These are phyloP conservation scores for Carterocephalus palaemon DNA, from an alignment of 2,888 invertebrate genomes.

Conservation along the genomic window DNA sequence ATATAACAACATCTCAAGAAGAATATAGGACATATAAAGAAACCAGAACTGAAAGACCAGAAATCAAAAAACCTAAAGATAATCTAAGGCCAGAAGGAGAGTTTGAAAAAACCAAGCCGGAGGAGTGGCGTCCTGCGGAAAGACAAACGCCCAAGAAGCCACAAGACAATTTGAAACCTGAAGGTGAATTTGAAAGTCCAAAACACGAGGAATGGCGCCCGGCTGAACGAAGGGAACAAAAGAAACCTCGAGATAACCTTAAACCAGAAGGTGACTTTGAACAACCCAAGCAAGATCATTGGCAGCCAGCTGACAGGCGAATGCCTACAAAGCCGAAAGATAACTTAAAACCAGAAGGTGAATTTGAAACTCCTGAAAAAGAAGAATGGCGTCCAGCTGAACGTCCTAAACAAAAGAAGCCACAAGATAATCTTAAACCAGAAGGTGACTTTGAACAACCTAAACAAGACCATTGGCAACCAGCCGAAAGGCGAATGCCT, in stretches of 20 bases:
- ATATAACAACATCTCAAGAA: slow-evolving; percentile 83
- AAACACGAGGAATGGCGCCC: slow-evolving; percentile 69
- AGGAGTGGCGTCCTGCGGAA: slow-evolving; percentile 57
- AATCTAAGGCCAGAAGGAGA: slow-evolving; percentile 80
- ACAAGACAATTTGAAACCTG: no score
- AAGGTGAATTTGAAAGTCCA: slow-evolving; percentile 69
- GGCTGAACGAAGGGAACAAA: slow-evolving; percentile 64
- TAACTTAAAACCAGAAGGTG: slow-evolving; percentile 70
- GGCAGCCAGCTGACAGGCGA: no score
- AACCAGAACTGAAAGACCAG: slow-evolving; percentile 68
- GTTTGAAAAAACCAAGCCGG: slow-evolving; percentile 56
- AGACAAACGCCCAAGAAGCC: slow-evolving; percentile 50
- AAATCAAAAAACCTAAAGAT: slow-evolving; percentile 75
- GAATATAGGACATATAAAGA: slow-evolving; percentile 81
- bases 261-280: no score
- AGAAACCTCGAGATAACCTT: slow-evolving; percentile 45
- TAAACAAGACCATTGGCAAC: no score
- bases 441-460: no score
- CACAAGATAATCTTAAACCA: slow-evolving; percentile 75
- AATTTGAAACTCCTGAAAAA: slow-evolving; percentile 50
- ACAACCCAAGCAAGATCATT: no score
- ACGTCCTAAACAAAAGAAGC: slow-evolving; percentile 71
- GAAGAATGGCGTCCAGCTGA: slow-evolving; percentile 73
- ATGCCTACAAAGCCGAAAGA: no score
- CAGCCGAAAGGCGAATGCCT: no score